These are phyloP conservation scores for Bombus breviceps DNA, from an alignment of 1,140 invertebrate genomes.

Conservation along the genomic window DNA sequence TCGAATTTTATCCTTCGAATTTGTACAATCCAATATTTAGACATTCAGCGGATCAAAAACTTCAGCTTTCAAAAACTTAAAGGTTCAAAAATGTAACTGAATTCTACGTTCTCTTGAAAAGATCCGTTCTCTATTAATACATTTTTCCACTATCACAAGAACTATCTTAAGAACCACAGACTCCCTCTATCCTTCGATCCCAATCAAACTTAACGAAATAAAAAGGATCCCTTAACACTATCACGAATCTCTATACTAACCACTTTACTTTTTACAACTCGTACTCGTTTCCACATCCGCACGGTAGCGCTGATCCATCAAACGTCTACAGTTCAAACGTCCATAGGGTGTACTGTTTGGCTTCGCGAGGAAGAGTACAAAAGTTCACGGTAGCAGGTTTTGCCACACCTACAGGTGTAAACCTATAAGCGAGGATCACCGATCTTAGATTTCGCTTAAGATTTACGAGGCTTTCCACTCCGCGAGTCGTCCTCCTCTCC, in stretches of 20 bases:
- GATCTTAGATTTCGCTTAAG: constrained; percentile 71
- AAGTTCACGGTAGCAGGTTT: constrained; percentile 16
- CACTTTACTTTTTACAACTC: neutral
- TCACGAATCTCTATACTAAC: no score
- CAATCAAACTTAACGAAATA: neutral
- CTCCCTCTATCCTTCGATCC: neutral
- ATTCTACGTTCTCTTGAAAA: no score
- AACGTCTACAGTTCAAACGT: constrained; percentile 41
- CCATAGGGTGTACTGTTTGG: constrained; percentile 27
- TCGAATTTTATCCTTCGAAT: no score
- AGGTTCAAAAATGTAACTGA: no score
- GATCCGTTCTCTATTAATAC: no score
- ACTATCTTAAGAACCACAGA: neutral
- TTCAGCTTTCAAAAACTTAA: no score
- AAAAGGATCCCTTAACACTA: neutral
- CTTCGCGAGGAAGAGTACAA: neutral
- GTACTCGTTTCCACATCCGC: constrained; percentile 1
- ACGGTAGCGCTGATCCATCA: constrained; percentile 55
- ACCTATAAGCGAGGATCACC: constrained; percentile 71
- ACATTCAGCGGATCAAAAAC: no score
- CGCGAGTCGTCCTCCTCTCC: neutral
- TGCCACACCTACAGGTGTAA: constrained; percentile 62
- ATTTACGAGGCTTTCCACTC: constrained; percentile 68
- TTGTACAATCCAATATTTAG: no score
- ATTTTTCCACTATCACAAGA: no score